Evolutionary conservation across 2,797 vertebrate genomes (phyloP), one percentile per base, ranked within the genome.

Genomic region (Oreonectes daqikongensis): DNA sequence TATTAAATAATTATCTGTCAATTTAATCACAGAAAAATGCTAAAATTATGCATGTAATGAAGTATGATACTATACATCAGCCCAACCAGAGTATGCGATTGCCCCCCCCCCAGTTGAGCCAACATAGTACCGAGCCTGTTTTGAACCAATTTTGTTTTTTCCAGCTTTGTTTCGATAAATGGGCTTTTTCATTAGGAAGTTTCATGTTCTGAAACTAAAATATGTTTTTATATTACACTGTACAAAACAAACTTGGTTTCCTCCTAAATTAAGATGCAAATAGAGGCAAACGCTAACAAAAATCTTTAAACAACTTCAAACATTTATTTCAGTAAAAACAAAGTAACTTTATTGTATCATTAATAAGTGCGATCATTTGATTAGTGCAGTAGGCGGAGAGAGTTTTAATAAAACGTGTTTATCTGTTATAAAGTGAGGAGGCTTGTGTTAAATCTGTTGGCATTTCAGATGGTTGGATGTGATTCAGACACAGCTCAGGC

Each of bases 361-460:
- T 64, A 42, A 20, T 40, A 15, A 20, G 10, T 26, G 10, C 10
- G 40, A 18, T 35, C 42, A 60, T 61, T 30, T 24, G 44, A 72
- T 50, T 32, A 12, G n/a, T 55, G 15, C 2, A 26, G 46, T 64
- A 55, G 24, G 11, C 38, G 38, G 24, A 60, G 26, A 26, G 7
- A 14, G 22, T 22, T 15, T 69, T 69, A 76, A 50, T 69, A 50
- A 69, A 68, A 61, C 11, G 65, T 68, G 53, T 68, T 48, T 3
- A 48, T 67, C 7, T 67, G 26, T 28, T 69, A 50, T 76, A 32
- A 75, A 76, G 8, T 32, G 26, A 59, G 40, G 53, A 75, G 73
- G 50, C 15, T 69, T 60, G 65, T 60, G 30, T 76, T 60, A 69
- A 75, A 69, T 76, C 65, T 59, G 20, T 38, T 76, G 53, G 42